Evolutionary conservation across 2,888 invertebrate genomes (phyloP), one percentile per base, ranked within the genome.

Genomic region (Agrochola lota): DNA sequence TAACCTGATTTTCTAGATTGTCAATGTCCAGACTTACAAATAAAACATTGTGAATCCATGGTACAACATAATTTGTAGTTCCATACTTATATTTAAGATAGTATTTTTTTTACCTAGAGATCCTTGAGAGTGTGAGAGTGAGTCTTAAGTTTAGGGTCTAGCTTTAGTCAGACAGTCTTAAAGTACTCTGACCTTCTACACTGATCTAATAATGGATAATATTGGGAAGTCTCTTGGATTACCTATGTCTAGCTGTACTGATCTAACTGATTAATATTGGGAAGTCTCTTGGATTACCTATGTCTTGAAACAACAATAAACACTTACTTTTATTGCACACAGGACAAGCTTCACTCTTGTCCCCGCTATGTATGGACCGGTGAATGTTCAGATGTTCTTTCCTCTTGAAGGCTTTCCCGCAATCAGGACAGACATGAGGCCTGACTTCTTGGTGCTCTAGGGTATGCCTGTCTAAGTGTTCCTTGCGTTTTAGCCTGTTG

Each of bases 311-410:
- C 12, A 40, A 35, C 4, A 12, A 64, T 5, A 26, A 30, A 17
- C 1, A 91, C 95, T 94, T 89, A 96, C 97, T 94, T 95, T 98
- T 98, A 40, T 97, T 97, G 90, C 98, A 98, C 76, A 98, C 97
- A 60, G 97, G 97, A 90, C 98, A 98, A 57, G 97, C 97, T 89
- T 98, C 98, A 40, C 97, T 97, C 93, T 98, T 98, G 89, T 98
- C 98, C 0, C 98, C 98, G 49, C 97, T 98, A 91, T 98, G 98
- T 88, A 98, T 98, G 67, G 98, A 98, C 87, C 97, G 97, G 92
- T 98, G 98, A 63, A 98, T 97, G 91, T 98, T 98, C 68, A 98
- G 96, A 90, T 98, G 98, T 91, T 98, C 98, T 95, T 98, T 98
- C 89, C 98, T 97, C 90, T 98, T 98, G 92, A 98, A 98, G 0